Conservation (phyloP, 2,797 vertebrate genomes). For the Pelodytes ibericus region DNA sequence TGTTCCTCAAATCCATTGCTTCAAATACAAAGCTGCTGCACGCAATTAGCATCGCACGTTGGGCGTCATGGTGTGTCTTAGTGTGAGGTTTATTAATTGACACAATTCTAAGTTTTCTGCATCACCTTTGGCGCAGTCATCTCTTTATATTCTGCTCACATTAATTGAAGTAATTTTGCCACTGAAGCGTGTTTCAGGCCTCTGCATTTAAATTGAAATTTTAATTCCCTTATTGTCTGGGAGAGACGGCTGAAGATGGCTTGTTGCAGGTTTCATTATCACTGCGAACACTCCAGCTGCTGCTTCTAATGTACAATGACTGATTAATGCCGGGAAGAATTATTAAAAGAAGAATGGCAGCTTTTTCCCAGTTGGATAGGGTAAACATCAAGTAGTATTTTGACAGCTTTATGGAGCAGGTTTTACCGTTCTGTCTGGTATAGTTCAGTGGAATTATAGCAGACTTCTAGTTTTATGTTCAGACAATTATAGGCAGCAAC, state of each 20-base stretch:
- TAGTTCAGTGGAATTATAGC: slow-evolving; percentile 42
- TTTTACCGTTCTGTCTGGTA: slow-evolving; percentile 38
- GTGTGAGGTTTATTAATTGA: slow-evolving; percentile 67
- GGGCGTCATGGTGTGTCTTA: slow-evolving; percentile 59
- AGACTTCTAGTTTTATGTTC: slow-evolving; percentile 35
- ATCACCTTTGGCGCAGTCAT: slow-evolving; percentile 68
- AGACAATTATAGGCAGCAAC: slow-evolving; percentile 11
- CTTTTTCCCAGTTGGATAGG: slow-evolving; percentile 64
- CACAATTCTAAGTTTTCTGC: slow-evolving; percentile 72
- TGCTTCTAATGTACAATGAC: slow-evolving; percentile 77
- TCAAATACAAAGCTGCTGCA: not conserved
- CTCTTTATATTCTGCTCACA: slow-evolving; percentile 79
- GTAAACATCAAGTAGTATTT: slow-evolving; percentile 67
- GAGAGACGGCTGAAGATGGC: slow-evolving; percentile 75
- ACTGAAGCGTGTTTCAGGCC: slow-evolving; percentile 80
- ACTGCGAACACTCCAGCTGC: slow-evolving; percentile 80
- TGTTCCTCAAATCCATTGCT: not conserved
- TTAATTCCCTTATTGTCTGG: slow-evolving; percentile 84
- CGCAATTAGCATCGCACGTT: slow-evolving; percentile 57
- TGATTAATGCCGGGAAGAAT: slow-evolving; percentile 74
- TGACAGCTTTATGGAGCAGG: slow-evolving; percentile 66
- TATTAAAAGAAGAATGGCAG: slow-evolving; percentile 74
- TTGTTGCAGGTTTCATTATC: slow-evolving; percentile 86
- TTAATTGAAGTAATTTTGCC: slow-evolving; percentile 85
- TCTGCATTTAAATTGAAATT: slow-evolving; percentile 87